phyloP scores from a whole-genome alignment of 2,797 vertebrate species.

The Brotogeris chrysoptera region DNA sequence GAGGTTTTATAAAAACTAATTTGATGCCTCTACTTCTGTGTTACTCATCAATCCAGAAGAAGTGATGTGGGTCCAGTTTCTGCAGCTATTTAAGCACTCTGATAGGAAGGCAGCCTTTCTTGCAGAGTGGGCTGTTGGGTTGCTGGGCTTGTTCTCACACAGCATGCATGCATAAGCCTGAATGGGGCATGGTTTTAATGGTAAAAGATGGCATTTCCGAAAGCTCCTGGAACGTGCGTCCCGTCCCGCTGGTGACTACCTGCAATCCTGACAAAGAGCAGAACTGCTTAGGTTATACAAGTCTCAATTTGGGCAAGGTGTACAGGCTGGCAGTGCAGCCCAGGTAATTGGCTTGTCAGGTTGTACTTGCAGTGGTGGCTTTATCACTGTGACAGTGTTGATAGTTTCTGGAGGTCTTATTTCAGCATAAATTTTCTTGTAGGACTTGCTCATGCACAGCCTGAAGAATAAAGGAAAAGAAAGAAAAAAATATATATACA shows the following conservation, averaged over 20 bases:
- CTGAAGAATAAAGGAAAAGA: not conserved
- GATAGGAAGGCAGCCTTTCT: not conserved
- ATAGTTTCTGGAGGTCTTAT: not conserved
- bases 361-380: not conserved
- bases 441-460: not conserved
- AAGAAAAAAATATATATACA: not conserved
- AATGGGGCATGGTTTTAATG: not conserved
- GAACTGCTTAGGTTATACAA: not conserved
- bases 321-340: not conserved
- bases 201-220: not conserved
- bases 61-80: not conserved
- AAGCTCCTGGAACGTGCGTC: not conserved
- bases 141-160: not conserved
- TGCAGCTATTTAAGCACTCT: not conserved
- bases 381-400: not conserved
- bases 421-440: not conserved
- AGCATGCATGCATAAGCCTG: not conserved
- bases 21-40: not conserved
- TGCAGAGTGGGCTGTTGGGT: accelerated
- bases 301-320: accelerated
- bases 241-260: not conserved
- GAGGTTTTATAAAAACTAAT: not conserved
- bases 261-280: not conserved
- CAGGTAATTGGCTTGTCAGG: not conserved
- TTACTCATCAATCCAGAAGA: not conserved